Evolutionary conservation across 2,888 invertebrate genomes (phyloP).

Genomic region (Deroplatys truncata): DNA sequence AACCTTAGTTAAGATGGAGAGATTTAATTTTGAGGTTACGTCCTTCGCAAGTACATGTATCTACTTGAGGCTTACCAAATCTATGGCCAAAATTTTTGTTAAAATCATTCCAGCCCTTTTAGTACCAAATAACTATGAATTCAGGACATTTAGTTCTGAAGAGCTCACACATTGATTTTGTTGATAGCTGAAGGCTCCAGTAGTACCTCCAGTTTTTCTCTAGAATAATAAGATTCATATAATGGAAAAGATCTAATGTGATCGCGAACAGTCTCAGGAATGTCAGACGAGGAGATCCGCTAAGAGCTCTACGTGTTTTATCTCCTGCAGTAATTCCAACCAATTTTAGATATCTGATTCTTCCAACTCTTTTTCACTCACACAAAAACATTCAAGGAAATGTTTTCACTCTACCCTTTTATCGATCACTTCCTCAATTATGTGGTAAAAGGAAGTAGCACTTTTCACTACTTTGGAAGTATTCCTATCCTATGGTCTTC

Average conservation of each 20-base stretch:
- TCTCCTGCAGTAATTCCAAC: not conserved
- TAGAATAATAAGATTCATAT: conserved; percentile 14
- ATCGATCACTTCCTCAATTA: not conserved
- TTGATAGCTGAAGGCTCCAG: not conserved
- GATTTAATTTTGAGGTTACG: too few species aligned
- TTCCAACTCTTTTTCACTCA: not conserved
- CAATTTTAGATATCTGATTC: not conserved
- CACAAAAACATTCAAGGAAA: not conserved
- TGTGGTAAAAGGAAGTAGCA: conserved; percentile 1
- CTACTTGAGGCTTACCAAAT: too few species aligned
- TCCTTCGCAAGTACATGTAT: too few species aligned
- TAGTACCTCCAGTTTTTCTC: conserved; percentile 10
- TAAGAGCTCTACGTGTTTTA: not conserved
- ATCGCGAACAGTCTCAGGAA: not conserved
- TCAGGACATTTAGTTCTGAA: not conserved
- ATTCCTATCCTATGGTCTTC: not conserved
- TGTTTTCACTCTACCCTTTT: not conserved
- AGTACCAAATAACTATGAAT: not conserved
- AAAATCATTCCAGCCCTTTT: not conserved
- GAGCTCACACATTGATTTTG: not conserved
- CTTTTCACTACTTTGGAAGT: not conserved
- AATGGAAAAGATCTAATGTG: conserved; percentile 25
- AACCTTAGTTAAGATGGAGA: too few species aligned
- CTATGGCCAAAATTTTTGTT: not conserved
- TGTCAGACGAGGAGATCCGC: not conserved